Conservation (phyloP, 35 echinoderm and acorn worm genomes). For the Chiridota heheva region DNA sequence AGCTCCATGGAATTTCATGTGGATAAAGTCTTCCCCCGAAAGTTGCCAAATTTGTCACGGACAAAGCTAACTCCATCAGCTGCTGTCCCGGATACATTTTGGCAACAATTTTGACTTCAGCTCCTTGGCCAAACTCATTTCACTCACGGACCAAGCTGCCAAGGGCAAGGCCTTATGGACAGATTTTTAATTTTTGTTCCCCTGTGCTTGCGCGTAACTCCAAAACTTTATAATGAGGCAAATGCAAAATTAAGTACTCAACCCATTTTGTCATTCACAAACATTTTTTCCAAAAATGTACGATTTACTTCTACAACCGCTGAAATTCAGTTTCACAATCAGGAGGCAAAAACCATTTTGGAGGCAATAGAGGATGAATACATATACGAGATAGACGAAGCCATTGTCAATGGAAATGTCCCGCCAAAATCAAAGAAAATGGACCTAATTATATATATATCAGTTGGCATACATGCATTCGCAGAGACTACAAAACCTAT, state of each 20-base stretch:
- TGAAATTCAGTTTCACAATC: neutral
- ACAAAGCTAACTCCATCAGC: slow-evolving; percentile 13
- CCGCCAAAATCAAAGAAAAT: slow-evolving; percentile 12
- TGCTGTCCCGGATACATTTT: slow-evolving; percentile 9
- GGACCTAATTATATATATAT: neutral
- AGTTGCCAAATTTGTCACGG: neutral
- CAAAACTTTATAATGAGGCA: neutral
- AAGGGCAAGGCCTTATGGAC: slow-evolving; percentile 3
- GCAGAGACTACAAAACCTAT: neutral
- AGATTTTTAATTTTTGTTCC: slow-evolving; percentile 3
- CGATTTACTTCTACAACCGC: neutral
- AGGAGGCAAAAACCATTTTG: neutral
- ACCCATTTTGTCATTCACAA: neutral
- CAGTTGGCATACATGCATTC: neutral
- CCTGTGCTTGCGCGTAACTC: neutral
- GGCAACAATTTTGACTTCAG: no score
- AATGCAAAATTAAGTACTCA: neutral
- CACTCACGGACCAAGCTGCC: neutral
- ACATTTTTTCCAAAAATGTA: neutral
- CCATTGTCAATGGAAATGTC: neutral
- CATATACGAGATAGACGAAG: neutral
- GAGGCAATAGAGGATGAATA: slow-evolving; percentile 2
- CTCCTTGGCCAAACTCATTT: neutral
- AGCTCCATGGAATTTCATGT: neutral
- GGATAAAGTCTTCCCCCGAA: neutral